Evolutionary conservation across 2,113 vertebrate species (phyloP).

Genomic region (Dipodomys ordii): DNA sequence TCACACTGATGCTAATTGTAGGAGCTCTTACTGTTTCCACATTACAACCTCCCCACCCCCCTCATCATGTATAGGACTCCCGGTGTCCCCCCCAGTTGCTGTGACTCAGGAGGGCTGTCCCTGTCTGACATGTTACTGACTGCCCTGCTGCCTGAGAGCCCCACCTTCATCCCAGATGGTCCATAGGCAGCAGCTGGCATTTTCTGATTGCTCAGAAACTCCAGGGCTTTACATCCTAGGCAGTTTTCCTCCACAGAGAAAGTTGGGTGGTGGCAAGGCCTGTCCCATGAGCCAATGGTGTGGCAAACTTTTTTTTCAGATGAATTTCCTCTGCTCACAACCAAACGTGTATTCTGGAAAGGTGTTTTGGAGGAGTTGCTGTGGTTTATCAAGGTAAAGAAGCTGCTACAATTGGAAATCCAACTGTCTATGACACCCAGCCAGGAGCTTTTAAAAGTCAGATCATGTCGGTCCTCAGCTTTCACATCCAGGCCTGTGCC

Average conservation of each 20-base stretch:
- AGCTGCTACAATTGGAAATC: background rate
- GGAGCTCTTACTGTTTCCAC: background rate
- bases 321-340: conserved; percentile 96
- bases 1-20: background rate
- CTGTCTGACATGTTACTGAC: background rate
- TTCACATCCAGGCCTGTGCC: background rate
- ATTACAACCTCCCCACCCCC: too few relatives aligned
- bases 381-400: conserved; percentile 96
- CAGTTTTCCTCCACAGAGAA: background rate
- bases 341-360: conserved; percentile 97
- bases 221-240: background rate
- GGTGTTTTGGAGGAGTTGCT: conserved; percentile 96
- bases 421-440: background rate
- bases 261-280: background rate
- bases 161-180: too few relatives aligned
- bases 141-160: background rate
- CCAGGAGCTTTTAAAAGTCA: background rate
- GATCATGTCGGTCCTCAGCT: background rate
- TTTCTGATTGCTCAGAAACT: too few relatives aligned
- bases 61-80: background rate
- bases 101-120: background rate
- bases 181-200: background rate
- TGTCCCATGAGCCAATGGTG: background rate
- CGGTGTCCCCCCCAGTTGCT: background rate
- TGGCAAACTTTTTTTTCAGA: conserved; percentile 87